Evolutionary conservation across 37 sponge, comb jelly and placozoan genomes (phyloP), one percentile per base, ranked within the genome.

Genomic region (Oopsacas minuta): DNA sequence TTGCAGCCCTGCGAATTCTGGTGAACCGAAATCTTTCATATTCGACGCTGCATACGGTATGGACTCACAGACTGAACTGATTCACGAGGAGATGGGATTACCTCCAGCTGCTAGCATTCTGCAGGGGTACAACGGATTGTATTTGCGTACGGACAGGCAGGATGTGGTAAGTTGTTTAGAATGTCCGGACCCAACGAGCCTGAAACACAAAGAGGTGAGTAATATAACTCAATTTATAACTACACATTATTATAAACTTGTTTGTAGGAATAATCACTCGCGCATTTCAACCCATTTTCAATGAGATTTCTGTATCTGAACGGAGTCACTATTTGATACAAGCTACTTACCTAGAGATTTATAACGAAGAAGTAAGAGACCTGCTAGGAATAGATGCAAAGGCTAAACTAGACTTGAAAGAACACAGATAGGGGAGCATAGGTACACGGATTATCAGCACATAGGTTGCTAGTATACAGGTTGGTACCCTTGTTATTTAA

Each of bases 101-200:
- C 92, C 98, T 0, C 90, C 94, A 22, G 95, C 94, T 30, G 92
- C 85, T 36, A 89, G 93, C 35, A 95, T 97, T 0, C 51, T 97
- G 36, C 89, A 97, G 46, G 98, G 98, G 10, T 93, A 87, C 85
- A 94, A 94, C 53, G 93, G 17, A 94, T 95, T 23, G 91, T 97
- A 38, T 97, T 97, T 89, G 98, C 98, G 1, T 97, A 97, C 81
- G 98, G 98, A 23, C 98, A 97, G 86, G 94, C 98, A 15, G 98
- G 98, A 17, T 94, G 98, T 85, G 98, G 98, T 25, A 97, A 97
- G 52, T 93, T 92, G 38, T 97, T 81, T 88, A 90, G 93, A 7
- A 97, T 97, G 98, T 89, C 91, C 85, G 98, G 98, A 0, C 87
- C 93, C n/a, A 52, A 52, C 1, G 92, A 92, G 75, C 94, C 97